phyloP scores from a whole-genome alignment of 2,113 vertebrate genomes.

The Neodon shergylaensis region DNA sequence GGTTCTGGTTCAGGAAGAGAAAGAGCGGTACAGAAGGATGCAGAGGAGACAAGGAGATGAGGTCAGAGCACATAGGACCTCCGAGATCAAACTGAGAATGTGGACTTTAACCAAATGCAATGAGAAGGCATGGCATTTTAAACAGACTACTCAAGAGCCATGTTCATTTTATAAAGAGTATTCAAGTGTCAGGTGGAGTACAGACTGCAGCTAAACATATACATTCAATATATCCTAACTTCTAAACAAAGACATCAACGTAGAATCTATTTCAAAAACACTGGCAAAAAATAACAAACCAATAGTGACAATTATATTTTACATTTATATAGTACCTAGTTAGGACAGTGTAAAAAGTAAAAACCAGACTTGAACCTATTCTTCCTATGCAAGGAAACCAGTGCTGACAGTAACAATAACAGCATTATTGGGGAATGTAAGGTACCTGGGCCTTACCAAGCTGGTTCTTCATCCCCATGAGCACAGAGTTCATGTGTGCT shows the following conservation, averaged over 20 bases:
- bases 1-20: neutral
- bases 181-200: neutral
- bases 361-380: neutral
- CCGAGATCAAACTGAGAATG: neutral
- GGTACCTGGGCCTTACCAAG: constrained; percentile 88
- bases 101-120: neutral
- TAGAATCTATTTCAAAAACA: constrained; percentile 27
- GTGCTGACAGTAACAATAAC: neutral
- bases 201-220: neutral
- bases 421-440: neutral
- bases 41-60: neutral
- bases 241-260: constrained; percentile 17
- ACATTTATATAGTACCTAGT: neutral
- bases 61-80: neutral
- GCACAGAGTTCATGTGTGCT: constrained; percentile 98
- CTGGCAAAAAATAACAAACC: constrained; percentile 20
- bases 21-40: neutral
- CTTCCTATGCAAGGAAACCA: neutral
- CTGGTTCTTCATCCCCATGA: constrained; percentile 99
- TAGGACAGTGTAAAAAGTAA: constrained; percentile 36
- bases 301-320: neutral
- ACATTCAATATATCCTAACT: neutral
- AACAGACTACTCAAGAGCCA: neutral
- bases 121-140: neutral
- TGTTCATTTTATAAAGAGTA: neutral